Base-by-base conservation (phyloP, 2,113 vertebrate genomes). In the Cebus imitator region DNA sequence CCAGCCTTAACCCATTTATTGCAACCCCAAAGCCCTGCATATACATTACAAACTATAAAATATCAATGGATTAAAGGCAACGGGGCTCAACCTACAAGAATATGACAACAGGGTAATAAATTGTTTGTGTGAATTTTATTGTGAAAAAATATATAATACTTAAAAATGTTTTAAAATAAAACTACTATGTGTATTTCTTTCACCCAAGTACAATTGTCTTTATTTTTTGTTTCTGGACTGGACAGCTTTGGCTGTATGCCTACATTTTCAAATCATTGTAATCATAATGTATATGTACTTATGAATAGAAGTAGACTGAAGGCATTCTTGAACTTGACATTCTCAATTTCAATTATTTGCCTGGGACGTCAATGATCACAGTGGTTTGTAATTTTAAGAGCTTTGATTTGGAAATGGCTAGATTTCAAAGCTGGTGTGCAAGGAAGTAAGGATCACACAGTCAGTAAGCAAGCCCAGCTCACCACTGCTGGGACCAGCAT, bases 161-260 rank as follows among this genome's bases (percentile, higher is more conserved):
- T 92, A 40, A 52, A 64, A 68, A 94, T 83, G 20, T 21, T 79
- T 95, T 89, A 61, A 78, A 86, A 92, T 61, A 21, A 84, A 97
- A 94, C 50, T 57, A 64, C 66, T 87, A 57, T 45, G 87, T 94
- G 52, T 57, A 94, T 84, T 80, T 85, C 30, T 90, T 87, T 87
- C 10, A 32, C 45, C 25, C n/a, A n/a, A 61, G 81, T 13, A 20
- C 6, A 32, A 27, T 35, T 10, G 8, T 93, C 73, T 84, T 72
- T 50, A 30, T 73, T 72, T 66, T 82, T 72, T 73, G 9, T 90
- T 40, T 90, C 66, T 20, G 81, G n/a, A 50, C 10, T 20, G 81
- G n/a, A 50, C 10, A 68, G 30, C 50, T 52, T 37, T 81, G 50
- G 23, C 25, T 17, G 18, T 52, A 25, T 27, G 37, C 48, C 21